Evolutionary conservation across 1,140 invertebrate species (phyloP), one percentile per base, ranked within the genome.

Genomic region (honey bee (Apis mellifera)): DNA sequence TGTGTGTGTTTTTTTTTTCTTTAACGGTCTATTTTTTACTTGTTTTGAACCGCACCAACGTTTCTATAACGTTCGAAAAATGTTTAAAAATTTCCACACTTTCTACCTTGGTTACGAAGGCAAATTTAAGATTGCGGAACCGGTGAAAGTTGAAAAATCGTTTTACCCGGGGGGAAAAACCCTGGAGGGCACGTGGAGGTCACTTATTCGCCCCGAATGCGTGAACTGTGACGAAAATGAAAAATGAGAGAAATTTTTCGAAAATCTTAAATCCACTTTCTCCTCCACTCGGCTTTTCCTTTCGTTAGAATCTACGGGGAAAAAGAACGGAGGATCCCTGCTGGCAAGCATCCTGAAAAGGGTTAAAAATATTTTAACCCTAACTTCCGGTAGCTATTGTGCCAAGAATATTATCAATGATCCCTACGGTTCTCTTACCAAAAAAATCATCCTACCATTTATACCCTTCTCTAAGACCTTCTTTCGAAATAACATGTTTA

Each of bases 181-280:
- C 11, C 1, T 0, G 0, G 12, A 13, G 57, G 21, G 42, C 26
- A n/a, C 52, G 54, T 11, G 13, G 42, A 23, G 23, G 65, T 15
- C 11, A 13, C 8, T 55, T 23, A 50, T 69, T 50, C 11, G 65
- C 21, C 9, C n/a, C 0, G 15, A 59, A 42, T 42, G 62, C 26
- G n/a, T 19, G 19, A 0, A 54, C 72, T 70, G 74, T 78, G 74
- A 82, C 74, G 55, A 57, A 82, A 70, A 75, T 76, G 80, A 70
- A 82, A 69, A 64, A 70, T 50, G 57, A 64, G 74, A 78, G 74
- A 82, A 82, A 78, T 78, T 82, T 62, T 19, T 19, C 21, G 50
- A 77, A 62, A 55, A 70, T 48, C 26, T 4, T 7, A 1, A 1
- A 17, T 15, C 52, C 21, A 19, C 57, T 82, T 82, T 78, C 74